Base-by-base conservation (phyloP, 2,113 vertebrate genomes). In the Paracanthobrama guichenoti region DNA sequence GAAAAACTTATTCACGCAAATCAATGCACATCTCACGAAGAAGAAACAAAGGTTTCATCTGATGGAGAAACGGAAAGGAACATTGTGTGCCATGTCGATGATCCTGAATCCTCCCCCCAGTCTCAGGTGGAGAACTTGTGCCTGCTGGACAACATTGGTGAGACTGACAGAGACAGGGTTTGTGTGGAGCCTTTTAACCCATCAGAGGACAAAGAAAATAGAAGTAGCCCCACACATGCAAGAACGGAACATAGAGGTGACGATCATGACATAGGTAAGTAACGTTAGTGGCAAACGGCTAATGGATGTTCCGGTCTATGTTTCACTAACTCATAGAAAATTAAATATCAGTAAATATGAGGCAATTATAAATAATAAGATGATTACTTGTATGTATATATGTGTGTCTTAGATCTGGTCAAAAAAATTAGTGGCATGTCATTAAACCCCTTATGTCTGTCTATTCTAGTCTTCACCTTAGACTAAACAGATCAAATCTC, bases 121-220 rank as follows among this genome's bases (percentile, higher is more conserved):
- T 62, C 14, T 39, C 11, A 24, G 26, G 77, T 20, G 18, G n/a
- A 48, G 53, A 24, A 20, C 62, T 3, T 62, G 57, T 53, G n/a
- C 8, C 2, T 46, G 10, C 7, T 55, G 3, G 77, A 31, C 10
- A 18, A 10, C 12, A 46, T 22, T 10, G 39, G 3, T 16, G 28
- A 31, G 20, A 1, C 0, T 18, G 66, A 55, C 22, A 39, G 18
- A 31, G 12, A n/a, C 8, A 1, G 11, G 35, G 14, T 28, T 42
- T 13, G 69, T 53, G 44, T 77, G 11, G 18, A 67, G 8, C 7
- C 24, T 50, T 50, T 22, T 13, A 50, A 66, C 18, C 9, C 18
- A 48, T 6, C 60, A 67, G 42, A 22, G 8, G 60, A 35, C 24
- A 46, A 80, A 80, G 78, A 80, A 35, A 80, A 80, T 13, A 50